Base-by-base conservation (phyloP, 2,113 vertebrate species). In the Ibidorhyncha struthersii region DNA sequence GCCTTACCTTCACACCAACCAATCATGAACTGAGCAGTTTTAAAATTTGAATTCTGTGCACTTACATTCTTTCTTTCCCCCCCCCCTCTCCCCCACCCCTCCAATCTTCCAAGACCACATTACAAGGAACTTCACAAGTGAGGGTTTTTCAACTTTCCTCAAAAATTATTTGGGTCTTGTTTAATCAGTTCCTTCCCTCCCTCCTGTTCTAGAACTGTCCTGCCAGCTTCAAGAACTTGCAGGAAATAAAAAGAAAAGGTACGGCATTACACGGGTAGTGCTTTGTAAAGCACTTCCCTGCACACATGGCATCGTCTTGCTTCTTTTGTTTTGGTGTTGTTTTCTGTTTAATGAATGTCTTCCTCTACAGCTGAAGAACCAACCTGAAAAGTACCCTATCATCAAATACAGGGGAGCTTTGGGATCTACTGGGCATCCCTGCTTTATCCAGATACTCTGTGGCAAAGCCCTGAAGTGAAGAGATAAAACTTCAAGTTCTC, bases 271-370 rank as follows among this genome's bases (percentile, higher is more conserved):
- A n/a, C 17, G 9, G 38, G 20, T 25, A 71, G 59, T 10, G 16
- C 50, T 78, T 25, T 84, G 58, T 36, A 79, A 79, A 87, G 73
- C 30, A 62, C 38, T 41, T 82, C 40, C 45, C 40, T 13, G n/a
- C 26, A 65, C 4, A 4, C 16, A 17, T 2, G 0, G 21, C 47
- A 56, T 8, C 1, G 1, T 38, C 30, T 63, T 65, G 41, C 2
- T 41, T 52, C 40, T 10, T 32, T 40, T 59, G 45, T 13, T 27
- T 43, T n/a, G 30, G 20, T 30, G 29, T 43, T 70, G 18, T 36
- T 63, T 13, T 40, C 30, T 20, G 14, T 18, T 81, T 66, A 52
- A 73, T 2, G 2, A 41, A 69, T 43, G 25, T 58, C 21, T 34
- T 84, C 27, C 38, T 50, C 58, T 62, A n/a, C 9, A 89, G 77